phyloP scores from a whole-genome alignment of 2,888 invertebrate species.

The Ischnura elegans region DNA sequence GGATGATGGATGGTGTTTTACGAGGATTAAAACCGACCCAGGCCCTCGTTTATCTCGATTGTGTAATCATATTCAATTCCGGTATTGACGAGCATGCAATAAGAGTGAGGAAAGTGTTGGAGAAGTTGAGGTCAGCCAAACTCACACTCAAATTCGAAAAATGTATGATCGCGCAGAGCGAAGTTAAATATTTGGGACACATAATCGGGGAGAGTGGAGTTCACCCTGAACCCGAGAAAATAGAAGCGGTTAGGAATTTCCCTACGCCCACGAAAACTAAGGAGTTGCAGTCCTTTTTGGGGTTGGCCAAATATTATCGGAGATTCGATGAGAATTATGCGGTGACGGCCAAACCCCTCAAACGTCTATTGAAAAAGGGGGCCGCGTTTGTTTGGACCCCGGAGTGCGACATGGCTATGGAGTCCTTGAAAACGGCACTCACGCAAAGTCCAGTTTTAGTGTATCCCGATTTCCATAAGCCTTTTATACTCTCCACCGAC shows the following conservation, averaged over 20 bases:
- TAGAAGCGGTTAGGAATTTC: slow-evolving; percentile 72
- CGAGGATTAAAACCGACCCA: not conserved
- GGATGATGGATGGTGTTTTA: not conserved
- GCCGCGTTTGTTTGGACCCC: slow-evolving; percentile 17
- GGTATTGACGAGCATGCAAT: not conserved
- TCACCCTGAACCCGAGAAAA: slow-evolving; percentile 44
- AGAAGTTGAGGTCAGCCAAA: slow-evolving; percentile 71
- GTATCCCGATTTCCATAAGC: not conserved
- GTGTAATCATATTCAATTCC: not conserved
- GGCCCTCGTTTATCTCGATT: not conserved
- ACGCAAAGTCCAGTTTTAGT: not conserved
- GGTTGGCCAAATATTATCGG: slow-evolving; percentile 74
- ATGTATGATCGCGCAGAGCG: not conserved
- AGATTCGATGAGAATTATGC: slow-evolving; percentile 72
- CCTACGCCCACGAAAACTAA: slow-evolving; percentile 72
- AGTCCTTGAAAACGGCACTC: slow-evolving; percentile 66
- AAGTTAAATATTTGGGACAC: slow-evolving; percentile 75
- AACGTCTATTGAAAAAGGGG: slow-evolving; percentile 71
- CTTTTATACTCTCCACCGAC: not conserved
- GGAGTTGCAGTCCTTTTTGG: slow-evolving; percentile 73
- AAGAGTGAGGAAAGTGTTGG: slow-evolving; percentile 70
- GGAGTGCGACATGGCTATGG: slow-evolving; percentile 72
- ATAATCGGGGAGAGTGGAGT: slow-evolving; percentile 73
- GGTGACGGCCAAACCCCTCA: slow-evolving; percentile 71
- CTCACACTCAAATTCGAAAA: slow-evolving; percentile 74